Evolutionary conservation across 2,888 invertebrate species (phyloP).

Genomic region (Caenorhabditis afra): DNA sequence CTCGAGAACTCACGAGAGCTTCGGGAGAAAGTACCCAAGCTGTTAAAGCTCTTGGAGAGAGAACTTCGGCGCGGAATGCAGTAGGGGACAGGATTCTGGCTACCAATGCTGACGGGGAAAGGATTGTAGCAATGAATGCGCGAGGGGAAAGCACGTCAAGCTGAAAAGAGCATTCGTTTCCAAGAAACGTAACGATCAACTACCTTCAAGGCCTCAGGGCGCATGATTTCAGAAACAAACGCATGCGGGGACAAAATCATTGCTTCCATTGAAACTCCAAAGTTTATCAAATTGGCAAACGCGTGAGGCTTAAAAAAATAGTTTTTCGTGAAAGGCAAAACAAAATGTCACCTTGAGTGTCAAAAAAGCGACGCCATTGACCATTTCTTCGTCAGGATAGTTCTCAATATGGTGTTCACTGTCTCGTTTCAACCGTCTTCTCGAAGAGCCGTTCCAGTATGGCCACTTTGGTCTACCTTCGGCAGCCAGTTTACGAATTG

Average conservation of each 20-base stretch:
- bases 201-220: conserved; percentile 70
- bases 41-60: conserved; percentile 74
- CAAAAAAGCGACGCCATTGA: conserved; percentile 61
- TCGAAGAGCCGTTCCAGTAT: conserved; percentile 35
- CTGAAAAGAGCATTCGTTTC: conserved; percentile 31
- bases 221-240: conserved; percentile 69
- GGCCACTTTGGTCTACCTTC: conserved; percentile 62
- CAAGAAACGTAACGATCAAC: neutral
- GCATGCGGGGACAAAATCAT: conserved; percentile 75
- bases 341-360: conserved; percentile 51
- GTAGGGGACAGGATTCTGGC: conserved; percentile 74
- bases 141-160: conserved; percentile 72
- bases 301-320: conserved; percentile 64
- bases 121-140: conserved; percentile 76
- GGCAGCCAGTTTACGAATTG: conserved; percentile 66
- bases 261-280: conserved; percentile 69
- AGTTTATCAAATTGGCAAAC: conserved; percentile 71
- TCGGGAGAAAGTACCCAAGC: conserved; percentile 77
- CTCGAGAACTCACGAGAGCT: conserved; percentile 62
- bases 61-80: conserved; percentile 74
- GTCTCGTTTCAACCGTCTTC: conserved; percentile 36
- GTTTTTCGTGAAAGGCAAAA: neutral
- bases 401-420: conserved; percentile 27
- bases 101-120: conserved; percentile 75
- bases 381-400: conserved; percentile 51